A percentile compares a stretch with the other conserved stretches of the same genome.
phyloP scores from a whole-genome alignment of 2,797 vertebrate species.

The Sebastes ruberrimus region DNA sequence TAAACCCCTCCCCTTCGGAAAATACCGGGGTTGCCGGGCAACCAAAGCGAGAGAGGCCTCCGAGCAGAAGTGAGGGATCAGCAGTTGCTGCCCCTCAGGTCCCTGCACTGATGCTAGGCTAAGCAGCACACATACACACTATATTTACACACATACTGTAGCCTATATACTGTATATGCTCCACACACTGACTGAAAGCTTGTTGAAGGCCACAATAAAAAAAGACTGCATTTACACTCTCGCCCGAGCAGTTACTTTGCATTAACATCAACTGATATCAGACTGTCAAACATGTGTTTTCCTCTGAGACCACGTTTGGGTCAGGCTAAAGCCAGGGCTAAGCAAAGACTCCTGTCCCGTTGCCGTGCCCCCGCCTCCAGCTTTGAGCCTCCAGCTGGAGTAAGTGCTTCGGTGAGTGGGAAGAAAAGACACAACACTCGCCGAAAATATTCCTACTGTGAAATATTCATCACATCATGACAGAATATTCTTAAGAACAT shows the following conservation, averaged over 20 bases:
- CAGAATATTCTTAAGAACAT: conserved; percentile 67
- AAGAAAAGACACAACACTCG: conserved; percentile 52
- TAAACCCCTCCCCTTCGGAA: conserved; percentile 47
- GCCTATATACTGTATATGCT: background rate
- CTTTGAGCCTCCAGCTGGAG: conserved; percentile 28
- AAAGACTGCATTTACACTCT: conserved; percentile 2
- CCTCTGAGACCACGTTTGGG: conserved; percentile 28
- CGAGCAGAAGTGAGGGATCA: conserved; percentile 64
- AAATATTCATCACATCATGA: conserved; percentile 77
- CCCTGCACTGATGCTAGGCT: no score
- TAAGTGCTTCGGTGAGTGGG: conserved; percentile 52
- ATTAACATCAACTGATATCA: conserved; percentile 41
- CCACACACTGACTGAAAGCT: conserved; percentile 14
- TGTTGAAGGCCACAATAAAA: conserved; percentile 28
- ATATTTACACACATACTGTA: no score
- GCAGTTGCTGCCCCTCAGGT: conserved; percentile 48
- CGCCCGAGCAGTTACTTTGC: background rate
- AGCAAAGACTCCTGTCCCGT: conserved; percentile 8
- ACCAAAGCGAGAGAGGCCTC: conserved; percentile 53
- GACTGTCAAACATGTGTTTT: conserved; percentile 16
- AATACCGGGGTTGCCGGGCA: conserved; percentile 65
- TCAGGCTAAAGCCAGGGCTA: conserved; percentile 32
- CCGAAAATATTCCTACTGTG: conserved; percentile 73
- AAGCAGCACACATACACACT: no score
- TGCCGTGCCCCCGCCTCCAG: conserved; percentile 10